These are phyloP conservation scores for Microctonus hyperodae DNA, from an alignment of 2,888 invertebrate species.

Conservation along the genomic window DNA sequence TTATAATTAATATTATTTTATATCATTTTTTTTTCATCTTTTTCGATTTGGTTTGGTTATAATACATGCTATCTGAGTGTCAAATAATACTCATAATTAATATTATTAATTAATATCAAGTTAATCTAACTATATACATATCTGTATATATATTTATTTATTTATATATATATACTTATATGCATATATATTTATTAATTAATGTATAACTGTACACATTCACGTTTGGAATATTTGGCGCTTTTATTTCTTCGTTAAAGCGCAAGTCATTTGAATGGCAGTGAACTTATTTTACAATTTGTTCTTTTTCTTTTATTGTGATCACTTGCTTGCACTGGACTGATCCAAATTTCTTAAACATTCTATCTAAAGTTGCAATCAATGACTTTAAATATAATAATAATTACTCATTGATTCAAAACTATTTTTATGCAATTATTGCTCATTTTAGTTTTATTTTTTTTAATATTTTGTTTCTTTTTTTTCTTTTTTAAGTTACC, in stretches of 20 bases:
- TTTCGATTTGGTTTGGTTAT: constrained; percentile 29
- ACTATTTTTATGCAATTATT: constrained; percentile 50
- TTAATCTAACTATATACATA: constrained; percentile 52
- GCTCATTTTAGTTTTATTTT: constrained; percentile 35
- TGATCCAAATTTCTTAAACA: constrained; percentile 52
- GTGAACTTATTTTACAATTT: constrained; percentile 52
- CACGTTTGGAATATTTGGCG: constrained; percentile 46
- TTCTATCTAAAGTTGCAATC: constrained; percentile 44
- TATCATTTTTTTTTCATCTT: constrained; percentile 46
- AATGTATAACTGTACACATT: constrained; percentile 57
- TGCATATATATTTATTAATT: constrained; percentile 41
- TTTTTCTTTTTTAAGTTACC: background rate
- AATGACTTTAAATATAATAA: constrained; percentile 36
- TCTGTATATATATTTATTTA: constrained; percentile 54
- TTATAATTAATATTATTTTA: constrained; percentile 49
- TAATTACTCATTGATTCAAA: constrained; percentile 49
- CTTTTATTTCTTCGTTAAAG: constrained; percentile 42
- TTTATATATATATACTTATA: constrained; percentile 27
- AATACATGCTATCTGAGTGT: constrained; percentile 53
- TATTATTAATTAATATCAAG: constrained; percentile 42
- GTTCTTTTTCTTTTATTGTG: constrained; percentile 47
- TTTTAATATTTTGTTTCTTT: constrained; percentile 7
- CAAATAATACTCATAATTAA: constrained; percentile 52
- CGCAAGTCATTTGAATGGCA: constrained; percentile 58
- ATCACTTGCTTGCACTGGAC: constrained; percentile 51